Percentiles rank a stretch among this genome's conserved stretches.
Conservation (phyloP, 2,113 vertebrate genomes). For the Erythrocercus mccallii region DNA sequence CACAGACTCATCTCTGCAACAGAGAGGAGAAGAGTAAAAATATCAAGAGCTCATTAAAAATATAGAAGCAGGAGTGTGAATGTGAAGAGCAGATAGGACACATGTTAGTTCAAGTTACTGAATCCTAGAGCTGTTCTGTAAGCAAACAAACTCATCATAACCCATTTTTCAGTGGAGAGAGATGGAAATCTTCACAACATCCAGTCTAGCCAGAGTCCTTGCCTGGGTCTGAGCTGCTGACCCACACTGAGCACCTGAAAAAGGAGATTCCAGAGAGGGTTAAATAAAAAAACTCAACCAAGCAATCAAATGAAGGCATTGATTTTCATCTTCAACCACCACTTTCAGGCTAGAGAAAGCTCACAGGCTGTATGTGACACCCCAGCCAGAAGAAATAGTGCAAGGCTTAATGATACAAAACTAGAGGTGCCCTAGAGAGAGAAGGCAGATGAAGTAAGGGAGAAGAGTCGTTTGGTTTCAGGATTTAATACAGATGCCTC, state of each 20-base stretch:
- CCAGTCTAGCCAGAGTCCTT: neutral
- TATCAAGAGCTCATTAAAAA: constrained; percentile 32
- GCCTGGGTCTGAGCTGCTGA: neutral
- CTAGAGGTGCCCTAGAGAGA: neutral
- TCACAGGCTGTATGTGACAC: no score
- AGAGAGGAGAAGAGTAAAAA: neutral
- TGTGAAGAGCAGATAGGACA: neutral
- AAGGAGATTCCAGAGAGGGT: neutral
- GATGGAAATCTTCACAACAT: neutral
- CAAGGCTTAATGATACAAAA: neutral
- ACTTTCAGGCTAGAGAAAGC: neutral
- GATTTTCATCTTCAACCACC: neutral
- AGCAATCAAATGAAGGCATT: neutral
- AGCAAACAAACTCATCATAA: neutral
- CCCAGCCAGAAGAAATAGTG: neutral
- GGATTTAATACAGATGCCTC: neutral
- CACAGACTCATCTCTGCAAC: neutral
- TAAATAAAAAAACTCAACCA: neutral
- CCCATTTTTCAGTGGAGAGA: neutral
- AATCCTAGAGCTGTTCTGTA: neutral
- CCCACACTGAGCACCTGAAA: neutral
- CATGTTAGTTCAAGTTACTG: neutral
- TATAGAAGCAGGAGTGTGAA: constrained; percentile 20
- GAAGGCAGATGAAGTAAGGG: neutral
- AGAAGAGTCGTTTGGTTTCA: neutral